A percentile compares a stretch with the other conserved stretches of the same genome.
phyloP scores from a whole-genome alignment of 2,888 invertebrate species.

The Tenthredo livida region DNA sequence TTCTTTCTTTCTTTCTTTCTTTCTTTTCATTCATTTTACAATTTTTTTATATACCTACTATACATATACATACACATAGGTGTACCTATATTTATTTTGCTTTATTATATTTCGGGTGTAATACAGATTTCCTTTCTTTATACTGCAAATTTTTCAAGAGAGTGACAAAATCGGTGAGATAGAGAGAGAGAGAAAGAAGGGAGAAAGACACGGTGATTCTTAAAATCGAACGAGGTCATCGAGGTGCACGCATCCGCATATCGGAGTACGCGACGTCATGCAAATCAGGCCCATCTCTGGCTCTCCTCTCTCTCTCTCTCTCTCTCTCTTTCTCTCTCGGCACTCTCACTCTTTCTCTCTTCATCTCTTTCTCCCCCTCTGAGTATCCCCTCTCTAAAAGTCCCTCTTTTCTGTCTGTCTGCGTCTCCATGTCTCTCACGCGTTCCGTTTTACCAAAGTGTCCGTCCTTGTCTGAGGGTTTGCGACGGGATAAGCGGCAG shows the following conservation, averaged over 20 bases:
- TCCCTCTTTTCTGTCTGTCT: neutral
- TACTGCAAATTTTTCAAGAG: neutral
- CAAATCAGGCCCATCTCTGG: slow-evolving; percentile 63
- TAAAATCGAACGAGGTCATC: slow-evolving; percentile 57
- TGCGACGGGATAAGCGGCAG: neutral
- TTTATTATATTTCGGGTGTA: neutral
- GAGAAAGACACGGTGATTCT: slow-evolving; percentile 4
- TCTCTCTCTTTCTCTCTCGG: neutral
- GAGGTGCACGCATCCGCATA: slow-evolving; percentile 69
- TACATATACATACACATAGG: too few relatives aligned
- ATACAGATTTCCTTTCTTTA: slow-evolving; percentile 39
- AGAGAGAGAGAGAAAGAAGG: too few relatives aligned
- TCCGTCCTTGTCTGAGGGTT: slow-evolving; percentile 63
- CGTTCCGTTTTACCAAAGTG: slow-evolving; percentile 18
- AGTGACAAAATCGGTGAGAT: neutral
- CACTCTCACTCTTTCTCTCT: slow-evolving; percentile 66
- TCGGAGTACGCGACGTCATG: slow-evolving; percentile 69
- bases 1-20: too few relatives aligned
- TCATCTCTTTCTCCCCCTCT: slow-evolving; percentile 60
- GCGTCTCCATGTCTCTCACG: slow-evolving; percentile 61
- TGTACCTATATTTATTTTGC: neutral
- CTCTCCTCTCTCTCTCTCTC: neutral
- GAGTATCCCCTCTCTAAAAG: neutral
- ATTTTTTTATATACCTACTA: neutral
- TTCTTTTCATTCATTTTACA: neutral